Evolutionary conservation across 2,113 vertebrate species (phyloP), one percentile per base, ranked within the genome.

Genomic region (Talpa occidentalis): DNA sequence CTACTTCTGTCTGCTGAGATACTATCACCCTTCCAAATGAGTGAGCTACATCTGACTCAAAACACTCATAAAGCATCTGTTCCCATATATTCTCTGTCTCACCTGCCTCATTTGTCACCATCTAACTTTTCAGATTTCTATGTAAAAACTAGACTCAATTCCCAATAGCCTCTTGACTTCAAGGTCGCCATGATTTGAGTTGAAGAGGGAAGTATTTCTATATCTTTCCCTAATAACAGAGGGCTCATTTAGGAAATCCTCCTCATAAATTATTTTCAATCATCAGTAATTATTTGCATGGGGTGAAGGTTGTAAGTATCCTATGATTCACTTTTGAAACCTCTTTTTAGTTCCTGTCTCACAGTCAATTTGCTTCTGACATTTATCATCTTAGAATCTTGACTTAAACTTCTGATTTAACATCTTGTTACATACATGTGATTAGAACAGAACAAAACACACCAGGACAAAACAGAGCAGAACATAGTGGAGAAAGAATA

Each of bases 341-440:
- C 77, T 86, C 40, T 77, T 42, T 32, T 26, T 88, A 92, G 85
- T 76, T 67, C 22, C 12, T 84, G 17, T n/a, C 72, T 79, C 59
- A 67, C 2, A 42, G 6, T 86, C 28, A 30, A 17, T 37, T 80
- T 92, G 14, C 82, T 78, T 81, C 47, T 85, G 42, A 82, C 52
- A 94, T 77, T 76, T 85, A 52, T 67, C 32, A 93, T 91, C 9
- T 73, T 83, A 47, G 19, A 88, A 7, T 67, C 35, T 81, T 80
- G 67, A 42, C 70, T 94, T 94, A 78, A 88, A 64, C 59, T 88
- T 95, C 11, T 72, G 70, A 66, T 72, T 86, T 95, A 69, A 81
- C 47, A 40, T 85, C 32, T 42, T 95, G 15, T 81, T 94, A 84
- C 21, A 62, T 30, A n/a, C 14, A 92, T 73, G 86, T 72, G 37